These are phyloP conservation scores for Balearica regulorum DNA, from an alignment of 2,797 vertebrate genomes.

Conservation along the genomic window DNA sequence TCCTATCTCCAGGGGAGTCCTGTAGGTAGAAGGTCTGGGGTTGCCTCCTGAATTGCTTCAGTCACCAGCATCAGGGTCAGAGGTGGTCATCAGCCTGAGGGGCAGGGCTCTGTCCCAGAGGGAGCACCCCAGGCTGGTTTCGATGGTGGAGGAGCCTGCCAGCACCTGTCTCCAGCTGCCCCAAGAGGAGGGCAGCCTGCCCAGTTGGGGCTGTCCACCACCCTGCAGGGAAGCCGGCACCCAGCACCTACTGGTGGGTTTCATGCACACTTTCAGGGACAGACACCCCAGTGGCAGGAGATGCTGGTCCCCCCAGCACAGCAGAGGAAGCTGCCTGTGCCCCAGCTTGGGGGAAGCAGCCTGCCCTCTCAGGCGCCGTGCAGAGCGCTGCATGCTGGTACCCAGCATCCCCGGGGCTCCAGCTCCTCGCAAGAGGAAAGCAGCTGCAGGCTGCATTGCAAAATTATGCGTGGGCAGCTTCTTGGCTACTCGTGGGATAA, in stretches of 20 bases:
- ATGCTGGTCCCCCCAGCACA: background rate
- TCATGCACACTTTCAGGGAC: background rate
- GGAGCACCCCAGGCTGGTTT: background rate
- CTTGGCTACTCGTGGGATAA: conserved; percentile 36
- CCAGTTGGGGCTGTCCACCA: background rate
- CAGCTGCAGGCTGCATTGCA: conserved; percentile 39
- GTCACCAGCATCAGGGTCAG: background rate
- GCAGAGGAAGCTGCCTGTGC: background rate
- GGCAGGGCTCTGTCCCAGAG: background rate
- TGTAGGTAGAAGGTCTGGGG: background rate
- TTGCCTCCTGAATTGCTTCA: background rate
- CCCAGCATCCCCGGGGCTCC: background rate
- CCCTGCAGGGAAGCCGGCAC: background rate
- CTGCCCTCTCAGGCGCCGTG: background rate
- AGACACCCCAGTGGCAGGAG: background rate
- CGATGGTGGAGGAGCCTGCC: accelerated
- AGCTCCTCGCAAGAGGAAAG: background rate
- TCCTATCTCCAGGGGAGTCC: background rate
- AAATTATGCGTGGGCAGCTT: conserved; percentile 23
- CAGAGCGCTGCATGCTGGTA: accelerated
- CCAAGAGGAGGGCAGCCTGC: background rate
- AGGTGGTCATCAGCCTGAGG: background rate
- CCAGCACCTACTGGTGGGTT: background rate
- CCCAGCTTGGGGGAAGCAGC: background rate
- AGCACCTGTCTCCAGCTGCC: background rate